phyloP scores from a whole-genome alignment of 2,888 invertebrate genomes.

The Diaprepes abbreviatus region DNA sequence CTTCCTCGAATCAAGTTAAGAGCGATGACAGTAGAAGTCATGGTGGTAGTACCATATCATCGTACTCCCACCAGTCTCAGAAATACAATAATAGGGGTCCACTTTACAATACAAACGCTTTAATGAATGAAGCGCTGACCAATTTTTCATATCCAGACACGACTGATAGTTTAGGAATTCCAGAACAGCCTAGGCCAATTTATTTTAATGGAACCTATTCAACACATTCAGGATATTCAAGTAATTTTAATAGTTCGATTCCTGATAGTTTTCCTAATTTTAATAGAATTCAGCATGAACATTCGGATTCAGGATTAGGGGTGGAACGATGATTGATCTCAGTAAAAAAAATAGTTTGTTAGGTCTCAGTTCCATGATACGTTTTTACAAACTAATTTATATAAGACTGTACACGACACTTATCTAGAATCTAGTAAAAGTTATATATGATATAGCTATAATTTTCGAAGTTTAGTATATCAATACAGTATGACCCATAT shows the following conservation, averaged over 20 bases:
- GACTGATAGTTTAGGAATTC: conserved; percentile 50
- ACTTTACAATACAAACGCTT: conserved; percentile 45
- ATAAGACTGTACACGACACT: not conserved
- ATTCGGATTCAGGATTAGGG: conserved; percentile 83
- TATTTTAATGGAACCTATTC: conserved; percentile 50
- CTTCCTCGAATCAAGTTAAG: conserved; percentile 35
- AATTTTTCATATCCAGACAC: conserved; percentile 56
- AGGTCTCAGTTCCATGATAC: not conserved
- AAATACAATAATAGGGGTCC: conserved; percentile 47
- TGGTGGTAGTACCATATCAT: conserved; percentile 30
- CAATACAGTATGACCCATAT: too few species aligned
- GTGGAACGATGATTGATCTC: conserved; percentile 68
- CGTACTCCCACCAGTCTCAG: conserved; percentile 40
- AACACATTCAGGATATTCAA: conserved; percentile 45
- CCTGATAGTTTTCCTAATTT: conserved; percentile 47
- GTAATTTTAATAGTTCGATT: conserved; percentile 48
- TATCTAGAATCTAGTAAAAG: too few species aligned
- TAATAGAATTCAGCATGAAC: conserved; percentile 75
- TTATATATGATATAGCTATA: too few species aligned
- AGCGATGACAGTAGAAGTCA: conserved; percentile 50
- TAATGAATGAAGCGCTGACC: conserved; percentile 55
- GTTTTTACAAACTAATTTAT: not conserved
- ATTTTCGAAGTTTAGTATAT: too few species aligned
- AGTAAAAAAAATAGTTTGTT: not conserved
- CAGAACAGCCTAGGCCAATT: conserved; percentile 53